Conservation (phyloP, 2,888 invertebrate species). For the Cotesia congregata region DNA sequence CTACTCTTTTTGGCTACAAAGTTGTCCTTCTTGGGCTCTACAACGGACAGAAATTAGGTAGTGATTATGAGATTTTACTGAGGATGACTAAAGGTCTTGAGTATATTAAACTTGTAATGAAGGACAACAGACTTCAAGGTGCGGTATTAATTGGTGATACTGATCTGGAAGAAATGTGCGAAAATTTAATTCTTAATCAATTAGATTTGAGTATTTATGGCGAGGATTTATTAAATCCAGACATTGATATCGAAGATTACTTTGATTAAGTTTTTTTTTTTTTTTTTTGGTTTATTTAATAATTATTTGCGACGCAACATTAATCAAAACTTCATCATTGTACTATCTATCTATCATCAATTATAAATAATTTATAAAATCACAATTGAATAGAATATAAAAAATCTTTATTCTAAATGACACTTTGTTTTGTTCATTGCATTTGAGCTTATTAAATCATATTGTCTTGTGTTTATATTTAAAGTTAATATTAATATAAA, state of each 20-base stretch:
- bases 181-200: conserved; percentile 96
- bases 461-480: background rate
- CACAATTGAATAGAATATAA: conserved; percentile 21
- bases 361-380: background rate
- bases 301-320: background rate
- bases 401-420: conserved; percentile 18
- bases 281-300: conserved; percentile 1
- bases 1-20: conserved; percentile 93
- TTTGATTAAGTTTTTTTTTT: conserved; percentile 81
- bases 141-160: conserved; percentile 97
- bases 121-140: conserved; percentile 89
- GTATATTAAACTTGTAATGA: conserved; percentile 90
- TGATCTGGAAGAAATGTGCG: conserved; percentile 97
- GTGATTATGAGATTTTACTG: conserved; percentile 86
- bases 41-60: conserved; percentile 90
- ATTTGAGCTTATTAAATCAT: conserved; percentile 18
- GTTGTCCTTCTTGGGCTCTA: conserved; percentile 92
- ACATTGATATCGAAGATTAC: conserved; percentile 98
- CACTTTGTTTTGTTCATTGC: conserved; percentile 20
- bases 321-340: background rate
- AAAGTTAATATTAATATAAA: background rate
- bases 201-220: conserved; percentile 90
- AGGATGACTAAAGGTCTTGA: conserved; percentile 85
- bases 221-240: conserved; percentile 93
- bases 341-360: background rate